Evolutionary conservation across 2,888 invertebrate genomes (phyloP).

Genomic region (Therioaphis trifolii): DNA sequence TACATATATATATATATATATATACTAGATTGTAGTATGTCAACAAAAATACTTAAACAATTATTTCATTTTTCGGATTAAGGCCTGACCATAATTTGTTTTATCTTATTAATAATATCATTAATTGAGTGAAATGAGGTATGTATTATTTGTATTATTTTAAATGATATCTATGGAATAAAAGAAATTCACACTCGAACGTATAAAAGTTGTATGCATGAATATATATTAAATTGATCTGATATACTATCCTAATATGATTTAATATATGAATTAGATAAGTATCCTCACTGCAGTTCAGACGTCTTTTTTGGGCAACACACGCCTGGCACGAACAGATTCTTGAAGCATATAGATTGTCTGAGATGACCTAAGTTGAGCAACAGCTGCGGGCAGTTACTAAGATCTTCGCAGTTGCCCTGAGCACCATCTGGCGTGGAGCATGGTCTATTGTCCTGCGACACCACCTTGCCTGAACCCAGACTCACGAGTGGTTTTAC

Average conservation of each 20-base stretch:
- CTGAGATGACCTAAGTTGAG: slow-evolving; percentile 83
- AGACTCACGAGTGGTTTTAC: slow-evolving; percentile 71
- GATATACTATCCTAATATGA: not conserved
- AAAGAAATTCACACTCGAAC: too few relatives aligned
- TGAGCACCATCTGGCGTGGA: slow-evolving; percentile 83
- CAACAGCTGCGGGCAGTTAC: slow-evolving; percentile 86
- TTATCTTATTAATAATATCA: too few relatives aligned
- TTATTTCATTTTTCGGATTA: too few relatives aligned
- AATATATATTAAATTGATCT: too few relatives aligned
- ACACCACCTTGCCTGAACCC: slow-evolving; percentile 66
- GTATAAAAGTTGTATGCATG: too few relatives aligned
- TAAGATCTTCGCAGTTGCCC: slow-evolving; percentile 88
- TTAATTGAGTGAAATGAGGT: too few relatives aligned
- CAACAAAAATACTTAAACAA: too few relatives aligned
- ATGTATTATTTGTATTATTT: too few relatives aligned
- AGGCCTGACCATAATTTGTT: too few relatives aligned
- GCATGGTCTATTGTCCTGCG: slow-evolving; percentile 73
- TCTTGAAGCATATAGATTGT: slow-evolving; percentile 91
- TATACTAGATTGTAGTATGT: too few relatives aligned
- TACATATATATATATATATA: too few relatives aligned
- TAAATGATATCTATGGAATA: too few relatives aligned
- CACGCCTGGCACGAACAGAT: slow-evolving; percentile 90
- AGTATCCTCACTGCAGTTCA: slow-evolving; percentile 60
- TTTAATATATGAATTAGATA: not conserved
- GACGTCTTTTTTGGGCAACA: slow-evolving; percentile 77